A percentile compares a stretch with the other conserved stretches of the same genome.
Evolutionary conservation across 2,888 invertebrate species (phyloP).

Genomic region (Drosophila histrio): DNA sequence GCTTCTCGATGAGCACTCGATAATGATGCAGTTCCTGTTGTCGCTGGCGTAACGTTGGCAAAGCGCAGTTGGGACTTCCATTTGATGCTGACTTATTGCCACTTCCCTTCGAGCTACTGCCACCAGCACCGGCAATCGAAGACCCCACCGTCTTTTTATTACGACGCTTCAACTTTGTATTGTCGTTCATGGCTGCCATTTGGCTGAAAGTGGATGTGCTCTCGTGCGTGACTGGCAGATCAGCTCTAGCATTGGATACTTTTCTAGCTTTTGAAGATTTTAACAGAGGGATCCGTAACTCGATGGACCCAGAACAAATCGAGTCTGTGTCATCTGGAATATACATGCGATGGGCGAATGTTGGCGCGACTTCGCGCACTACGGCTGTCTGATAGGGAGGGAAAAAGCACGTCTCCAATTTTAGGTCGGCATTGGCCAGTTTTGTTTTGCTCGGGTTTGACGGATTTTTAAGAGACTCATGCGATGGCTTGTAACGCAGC

Average conservation of each 20-base stretch:
- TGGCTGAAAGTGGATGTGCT: conserved; percentile 9
- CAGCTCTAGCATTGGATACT: background rate
- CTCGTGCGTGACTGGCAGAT: conserved; percentile 1
- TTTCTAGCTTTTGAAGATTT: conserved; percentile 15
- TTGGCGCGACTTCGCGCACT: conserved; percentile 63
- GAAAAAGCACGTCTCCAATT: conserved; percentile 54
- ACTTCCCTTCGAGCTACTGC: background rate
- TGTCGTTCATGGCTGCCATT: background rate
- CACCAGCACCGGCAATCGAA: conserved; percentile 23
- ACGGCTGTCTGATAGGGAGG: conserved; percentile 69
- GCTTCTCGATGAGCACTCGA: conserved; percentile 72
- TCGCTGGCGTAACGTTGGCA: conserved; percentile 63
- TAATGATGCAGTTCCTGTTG: conserved; percentile 72
- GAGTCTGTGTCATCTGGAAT: conserved; percentile 55
- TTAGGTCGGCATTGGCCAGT: conserved; percentile 24
- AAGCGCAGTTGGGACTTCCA: conserved; percentile 6
- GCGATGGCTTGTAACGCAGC: conserved; percentile 66
- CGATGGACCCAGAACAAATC: conserved; percentile 34
- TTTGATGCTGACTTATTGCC: conserved; percentile 1
- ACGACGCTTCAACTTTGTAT: conserved; percentile 28
- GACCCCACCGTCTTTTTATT: conserved; percentile 2
- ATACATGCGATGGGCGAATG: conserved; percentile 55
- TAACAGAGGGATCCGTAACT: conserved; percentile 37
- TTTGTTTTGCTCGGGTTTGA: conserved; percentile 1
- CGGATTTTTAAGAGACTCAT: conserved; percentile 57